A percentile compares a stretch with the other conserved stretches of the same genome.
Conservation (phyloP, 2,888 invertebrate genomes). For the Amorpha juglandis region DNA sequence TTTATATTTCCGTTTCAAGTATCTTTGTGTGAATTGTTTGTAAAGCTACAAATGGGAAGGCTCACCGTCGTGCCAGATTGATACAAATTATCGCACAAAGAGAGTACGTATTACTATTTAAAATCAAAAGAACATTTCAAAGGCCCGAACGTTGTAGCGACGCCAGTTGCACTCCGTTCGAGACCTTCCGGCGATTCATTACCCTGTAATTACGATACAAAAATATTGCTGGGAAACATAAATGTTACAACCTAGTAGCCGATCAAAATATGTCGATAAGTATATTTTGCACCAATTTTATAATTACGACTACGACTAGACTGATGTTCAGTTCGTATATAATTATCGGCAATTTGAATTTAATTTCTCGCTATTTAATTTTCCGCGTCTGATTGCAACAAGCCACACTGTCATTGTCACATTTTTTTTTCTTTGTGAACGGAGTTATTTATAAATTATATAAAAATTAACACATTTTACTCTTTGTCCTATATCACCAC, state of each 20-base stretch:
- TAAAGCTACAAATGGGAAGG: constrained; percentile 51
- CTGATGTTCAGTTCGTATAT: constrained; percentile 33
- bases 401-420: constrained; percentile 15
- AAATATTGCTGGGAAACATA: constrained; percentile 37
- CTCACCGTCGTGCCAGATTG: constrained; percentile 57
- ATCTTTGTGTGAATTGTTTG: constrained; percentile 32
- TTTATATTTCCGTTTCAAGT: constrained; percentile 29
- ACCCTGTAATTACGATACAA: constrained; percentile 62
- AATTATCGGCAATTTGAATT: constrained; percentile 32
- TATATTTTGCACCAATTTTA: constrained; percentile 20
- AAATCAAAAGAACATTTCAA: constrained; percentile 57
- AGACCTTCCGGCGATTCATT: constrained; percentile 56
- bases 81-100: constrained; percentile 62
- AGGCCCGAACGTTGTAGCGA: constrained; percentile 40
- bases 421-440: constrained; percentile 6
- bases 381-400: constrained; percentile 33
- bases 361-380: constrained; percentile 34
- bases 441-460: constrained; percentile 28
- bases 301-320: constrained; percentile 28
- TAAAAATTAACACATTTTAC: constrained; percentile 31
- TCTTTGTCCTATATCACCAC: constrained; percentile 34
- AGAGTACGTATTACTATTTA: constrained; percentile 50
- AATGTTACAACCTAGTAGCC: constrained; percentile 21
- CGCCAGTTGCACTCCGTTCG: constrained; percentile 60
- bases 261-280: constrained; percentile 46